These are phyloP conservation scores for Hanleya hanleyi DNA, from an alignment of 2,888 invertebrate species.

Conservation along the genomic window DNA sequence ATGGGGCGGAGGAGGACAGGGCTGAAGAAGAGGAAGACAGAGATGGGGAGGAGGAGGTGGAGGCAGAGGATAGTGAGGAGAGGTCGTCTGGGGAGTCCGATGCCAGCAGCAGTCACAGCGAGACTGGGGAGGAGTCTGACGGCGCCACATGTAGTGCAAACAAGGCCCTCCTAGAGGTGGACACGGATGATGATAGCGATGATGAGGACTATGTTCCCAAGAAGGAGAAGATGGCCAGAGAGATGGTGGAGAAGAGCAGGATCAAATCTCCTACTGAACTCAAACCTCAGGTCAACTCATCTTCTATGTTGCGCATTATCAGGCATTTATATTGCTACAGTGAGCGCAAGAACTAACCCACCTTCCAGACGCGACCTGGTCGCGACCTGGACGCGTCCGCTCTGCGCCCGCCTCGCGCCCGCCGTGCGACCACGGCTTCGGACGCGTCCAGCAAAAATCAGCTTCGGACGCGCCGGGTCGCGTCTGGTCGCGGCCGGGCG, in stretches of 20 bases:
- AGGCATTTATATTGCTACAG: too few species aligned
- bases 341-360: too few species aligned
- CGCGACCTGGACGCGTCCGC: too few species aligned
- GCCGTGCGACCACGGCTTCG: too few species aligned
- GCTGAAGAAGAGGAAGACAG: constrained; percentile 86
- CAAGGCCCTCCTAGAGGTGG: constrained; percentile 15
- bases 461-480: too few species aligned
- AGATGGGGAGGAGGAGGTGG: constrained; percentile 76
- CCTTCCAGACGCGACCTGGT: too few species aligned
- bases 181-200: constrained; percentile 47
- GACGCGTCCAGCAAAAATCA: too few species aligned
- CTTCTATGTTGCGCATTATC: too few species aligned
- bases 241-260: constrained; percentile 33
- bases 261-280: constrained; percentile 38
- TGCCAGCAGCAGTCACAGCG: constrained; percentile 1
- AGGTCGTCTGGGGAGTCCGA: neutral
- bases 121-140: constrained; percentile 18
- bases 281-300: neutral
- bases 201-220: constrained; percentile 57
- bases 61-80: constrained; percentile 23
- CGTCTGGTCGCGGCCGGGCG: too few species aligned
- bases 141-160: constrained; percentile 10
- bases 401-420: too few species aligned
- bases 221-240: constrained; percentile 32
- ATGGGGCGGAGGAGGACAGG: constrained; percentile 35